These are phyloP conservation scores for Saturnia pavonia DNA, from an alignment of 2,888 invertebrate genomes.

Conservation along the genomic window DNA sequence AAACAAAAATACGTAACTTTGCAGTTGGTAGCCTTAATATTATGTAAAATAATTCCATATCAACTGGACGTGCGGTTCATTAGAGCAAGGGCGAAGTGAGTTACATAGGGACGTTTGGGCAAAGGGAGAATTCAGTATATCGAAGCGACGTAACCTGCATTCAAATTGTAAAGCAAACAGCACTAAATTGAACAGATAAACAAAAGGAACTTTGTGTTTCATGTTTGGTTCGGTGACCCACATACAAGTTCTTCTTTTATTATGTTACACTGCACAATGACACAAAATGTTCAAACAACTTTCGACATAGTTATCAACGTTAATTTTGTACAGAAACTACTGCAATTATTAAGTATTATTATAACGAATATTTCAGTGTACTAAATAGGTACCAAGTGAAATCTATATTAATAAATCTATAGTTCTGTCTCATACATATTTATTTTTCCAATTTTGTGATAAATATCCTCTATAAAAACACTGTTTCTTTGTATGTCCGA, in stretches of 20 bases:
- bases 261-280: constrained; percentile 4
- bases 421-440: too few species aligned
- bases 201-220: constrained; percentile 49
- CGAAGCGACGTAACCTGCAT: constrained; percentile 47
- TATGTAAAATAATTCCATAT: constrained; percentile 16
- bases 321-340: neutral
- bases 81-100: constrained; percentile 28
- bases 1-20: neutral
- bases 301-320: constrained; percentile 1
- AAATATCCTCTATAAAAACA: too few species aligned
- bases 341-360: neutral
- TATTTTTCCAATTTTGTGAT: too few species aligned
- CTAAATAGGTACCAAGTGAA: too few species aligned
- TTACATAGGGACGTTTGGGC: constrained; percentile 32
- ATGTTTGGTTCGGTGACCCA: constrained; percentile 43
- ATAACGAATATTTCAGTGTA: neutral
- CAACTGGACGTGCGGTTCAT: constrained; percentile 20
- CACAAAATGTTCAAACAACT: neutral
- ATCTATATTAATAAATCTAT: too few species aligned
- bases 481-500: too few species aligned
- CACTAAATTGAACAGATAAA: constrained; percentile 49
- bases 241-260: constrained; percentile 31
- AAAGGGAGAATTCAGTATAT: constrained; percentile 35
- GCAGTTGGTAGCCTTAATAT: neutral
- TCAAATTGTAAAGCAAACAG: constrained; percentile 60